These are phyloP conservation scores for Ophion ventricosus DNA, from an alignment of 2,888 invertebrate species.

Conservation along the genomic window DNA sequence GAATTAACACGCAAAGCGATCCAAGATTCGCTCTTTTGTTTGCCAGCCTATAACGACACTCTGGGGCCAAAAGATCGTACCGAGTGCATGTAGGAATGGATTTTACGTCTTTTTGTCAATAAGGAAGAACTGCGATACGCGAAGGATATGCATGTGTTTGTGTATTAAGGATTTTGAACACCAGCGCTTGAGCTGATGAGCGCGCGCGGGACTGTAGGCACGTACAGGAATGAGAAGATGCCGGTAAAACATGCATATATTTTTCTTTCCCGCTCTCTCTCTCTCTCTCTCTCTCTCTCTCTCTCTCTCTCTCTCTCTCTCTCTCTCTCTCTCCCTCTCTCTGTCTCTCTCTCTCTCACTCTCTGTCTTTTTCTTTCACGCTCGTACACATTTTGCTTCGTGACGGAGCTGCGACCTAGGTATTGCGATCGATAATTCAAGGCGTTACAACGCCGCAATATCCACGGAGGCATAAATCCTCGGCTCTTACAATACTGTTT, in stretches of 20 bases:
- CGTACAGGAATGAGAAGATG: conserved; percentile 6
- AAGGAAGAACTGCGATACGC: neutral
- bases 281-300: neutral
- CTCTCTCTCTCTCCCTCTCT: neutral
- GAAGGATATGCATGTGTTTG: conserved; percentile 5
- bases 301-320: conserved; percentile 3
- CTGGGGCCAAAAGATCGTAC: neutral
- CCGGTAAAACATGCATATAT: neutral
- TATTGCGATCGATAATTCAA: conserved; percentile 76
- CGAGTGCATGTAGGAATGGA: neutral
- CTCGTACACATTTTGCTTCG: conserved; percentile 17
- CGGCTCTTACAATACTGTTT: conserved; percentile 77
- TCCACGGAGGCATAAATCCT: conserved; percentile 77
- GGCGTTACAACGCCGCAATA: conserved; percentile 79
- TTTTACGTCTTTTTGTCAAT: neutral
- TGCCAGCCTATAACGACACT: neutral
- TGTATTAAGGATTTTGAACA: conserved; percentile 54
- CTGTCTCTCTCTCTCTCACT: neutral
- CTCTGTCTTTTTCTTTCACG: conserved; percentile 8
- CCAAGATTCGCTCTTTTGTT: conserved; percentile 18
- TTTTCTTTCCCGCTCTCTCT: neutral
- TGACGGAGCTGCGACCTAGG: conserved; percentile 32
- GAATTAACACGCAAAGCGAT: conserved; percentile 23
- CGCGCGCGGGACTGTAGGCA: conserved; percentile 39
- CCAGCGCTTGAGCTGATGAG: conserved; percentile 43